Percentiles rank a stretch among this genome's conserved stretches.
These are phyloP conservation scores for Diuraphis noxia DNA, from an alignment of 1,140 invertebrate species.

Conservation along the genomic window DNA sequence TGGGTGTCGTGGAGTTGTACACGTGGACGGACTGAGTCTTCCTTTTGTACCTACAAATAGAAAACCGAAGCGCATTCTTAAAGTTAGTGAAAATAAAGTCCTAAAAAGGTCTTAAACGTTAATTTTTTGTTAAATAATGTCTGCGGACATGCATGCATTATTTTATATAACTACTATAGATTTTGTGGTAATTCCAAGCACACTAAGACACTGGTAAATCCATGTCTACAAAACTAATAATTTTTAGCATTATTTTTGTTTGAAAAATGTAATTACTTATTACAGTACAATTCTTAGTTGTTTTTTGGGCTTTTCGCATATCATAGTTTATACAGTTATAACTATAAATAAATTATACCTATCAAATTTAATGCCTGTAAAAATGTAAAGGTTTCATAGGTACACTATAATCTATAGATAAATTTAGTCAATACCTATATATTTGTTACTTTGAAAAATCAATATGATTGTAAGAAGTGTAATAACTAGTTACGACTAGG, in stretches of 20 bases:
- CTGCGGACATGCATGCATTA: neutral
- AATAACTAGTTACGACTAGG: neutral
- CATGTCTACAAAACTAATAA: neutral
- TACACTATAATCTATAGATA: neutral
- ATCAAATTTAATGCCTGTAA: neutral
- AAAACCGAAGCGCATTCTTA: neutral
- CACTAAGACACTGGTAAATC: neutral
- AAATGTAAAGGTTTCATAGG: neutral
- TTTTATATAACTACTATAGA: neutral
- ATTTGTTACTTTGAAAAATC: neutral
- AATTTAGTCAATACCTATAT: neutral
- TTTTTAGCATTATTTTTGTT: no score
- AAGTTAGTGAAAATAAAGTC: neutral
- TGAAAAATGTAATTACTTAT: no score
- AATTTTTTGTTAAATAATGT: neutral
- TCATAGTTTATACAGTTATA: no score
- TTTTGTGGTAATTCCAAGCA: neutral
- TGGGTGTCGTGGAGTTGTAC: constrained; percentile 63
- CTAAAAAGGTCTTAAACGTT: neutral
- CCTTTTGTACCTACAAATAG: constrained; percentile 67
- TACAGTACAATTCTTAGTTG: no score
- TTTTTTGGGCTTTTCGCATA: no score
- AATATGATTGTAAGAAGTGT: neutral
- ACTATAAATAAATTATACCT: neutral
- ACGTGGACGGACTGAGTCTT: constrained; percentile 68